Evolutionary conservation across 1,140 invertebrate species (phyloP), one percentile per base, ranked within the genome.

Genomic region (Planococcus citri): DNA sequence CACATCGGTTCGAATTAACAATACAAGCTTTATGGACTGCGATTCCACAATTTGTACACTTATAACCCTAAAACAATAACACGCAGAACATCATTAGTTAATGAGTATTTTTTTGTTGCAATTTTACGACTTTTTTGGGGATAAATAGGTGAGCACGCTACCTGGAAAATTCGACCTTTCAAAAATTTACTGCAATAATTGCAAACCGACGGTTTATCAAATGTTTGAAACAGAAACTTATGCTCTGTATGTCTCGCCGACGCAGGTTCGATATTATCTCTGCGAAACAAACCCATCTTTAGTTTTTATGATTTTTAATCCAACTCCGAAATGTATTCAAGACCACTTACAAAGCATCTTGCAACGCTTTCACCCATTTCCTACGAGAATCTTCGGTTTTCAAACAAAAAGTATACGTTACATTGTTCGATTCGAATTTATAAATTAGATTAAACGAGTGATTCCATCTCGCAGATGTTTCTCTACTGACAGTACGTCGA

Each of bases 331-430:
- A 51, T 14, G 60, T 22, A 70, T 17, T 68, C 12, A 71, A 68
- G 10, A 68, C 68, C 68, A 82, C 88, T 87, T 79, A 94, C 90
- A 96, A 86, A 51, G 94, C 94, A 75, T 95, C 90, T 68, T 87
- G 85, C 25, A 98, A 87, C 6, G 93, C 91, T 75, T 93, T 92
- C 20, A 96, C 88, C 93, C 95, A 97, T 77, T 91, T 90, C 72
- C 86, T 82, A 72, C 93, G 91, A 71, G 88, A 85, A 41, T 95
- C 92, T 72, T 93, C 90, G 9, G 88, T 94, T 76, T 93, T 87
- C 1, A 93, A 90, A 78, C 88, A 94, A 75, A 97, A 85, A 8
- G 94, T 96, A 76, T 90, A 96, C 8, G n/a, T n/a, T 90, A 93
- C 37, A 86, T 17, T 51, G 17, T 51, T 88, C 72, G 85, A 84